A percentile compares a stretch with the other conserved stretches of the same genome.
Evolutionary conservation across 2,888 invertebrate species (phyloP).

Genomic region (Dryomyza anilis): DNA sequence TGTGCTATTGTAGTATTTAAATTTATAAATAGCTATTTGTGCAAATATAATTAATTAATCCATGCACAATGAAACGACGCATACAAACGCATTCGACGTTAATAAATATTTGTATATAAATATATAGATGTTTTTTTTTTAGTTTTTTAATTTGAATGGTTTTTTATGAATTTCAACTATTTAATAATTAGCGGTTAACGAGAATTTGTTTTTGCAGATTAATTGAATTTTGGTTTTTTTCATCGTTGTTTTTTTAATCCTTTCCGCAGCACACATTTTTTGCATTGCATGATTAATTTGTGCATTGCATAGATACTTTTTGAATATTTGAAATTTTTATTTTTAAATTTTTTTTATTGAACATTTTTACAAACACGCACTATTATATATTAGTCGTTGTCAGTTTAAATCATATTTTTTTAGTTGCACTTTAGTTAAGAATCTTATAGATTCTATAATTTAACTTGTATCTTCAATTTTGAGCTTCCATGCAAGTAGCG

Average conservation of each 20-base stretch:
- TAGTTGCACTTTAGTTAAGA: too few relatives aligned
- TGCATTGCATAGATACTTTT: background rate
- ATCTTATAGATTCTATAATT: too few relatives aligned
- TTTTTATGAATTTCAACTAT: slow-evolving; percentile 45
- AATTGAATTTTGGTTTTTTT: too few relatives aligned
- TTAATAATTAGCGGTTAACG: slow-evolving; percentile 55
- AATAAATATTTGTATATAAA: background rate
- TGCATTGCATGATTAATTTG: too few relatives aligned
- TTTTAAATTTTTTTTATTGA: slow-evolving; percentile 24
- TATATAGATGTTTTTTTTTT: too few relatives aligned
- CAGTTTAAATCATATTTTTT: too few relatives aligned
- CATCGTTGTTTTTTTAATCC: too few relatives aligned
- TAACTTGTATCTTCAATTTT: too few relatives aligned
- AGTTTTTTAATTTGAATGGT: slow-evolving; percentile 34
- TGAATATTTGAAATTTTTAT: slow-evolving; percentile 10
- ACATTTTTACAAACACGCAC: too few relatives aligned
- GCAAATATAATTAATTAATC: slow-evolving; percentile 31
- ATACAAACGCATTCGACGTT: background rate
- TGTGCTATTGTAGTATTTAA: background rate
- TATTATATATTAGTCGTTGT: too few relatives aligned
- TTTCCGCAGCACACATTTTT: too few relatives aligned
- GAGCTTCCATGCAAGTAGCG: too few relatives aligned
- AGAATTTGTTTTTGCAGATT: slow-evolving; percentile 19
- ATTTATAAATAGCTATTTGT: slow-evolving; percentile 18
- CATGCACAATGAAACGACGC: slow-evolving; percentile 13